Evolutionary conservation across 2,797 vertebrate genomes (phyloP), one percentile per base, ranked within the genome.

Genomic region (Notamacropus eugenii): DNA sequence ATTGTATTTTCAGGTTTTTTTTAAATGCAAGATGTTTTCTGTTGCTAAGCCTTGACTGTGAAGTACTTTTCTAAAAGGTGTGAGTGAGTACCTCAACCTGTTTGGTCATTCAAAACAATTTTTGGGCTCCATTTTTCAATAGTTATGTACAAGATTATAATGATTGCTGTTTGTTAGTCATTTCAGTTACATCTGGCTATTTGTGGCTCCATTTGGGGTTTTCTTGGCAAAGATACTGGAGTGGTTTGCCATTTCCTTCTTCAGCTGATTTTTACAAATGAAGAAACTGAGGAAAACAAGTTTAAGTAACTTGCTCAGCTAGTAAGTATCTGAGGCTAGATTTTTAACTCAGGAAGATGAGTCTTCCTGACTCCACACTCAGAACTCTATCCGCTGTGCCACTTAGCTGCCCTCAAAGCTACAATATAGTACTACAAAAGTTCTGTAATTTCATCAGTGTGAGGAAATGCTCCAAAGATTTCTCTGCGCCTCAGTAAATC

Each of bases 1-100:
- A 93, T 67, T 50, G 1, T 40, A 29, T 27, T 56, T 95, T 16
- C 82, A 50, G 13, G 93, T 93, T 94, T 90, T 93, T 90, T 82
- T 67, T 40, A 22, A 90, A 50, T 90, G 8, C 12, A 55, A 22
- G 55, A 40, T 1, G 54, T 91, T 95, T 96, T 67, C 27, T 93
- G 0, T 74, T 91, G 24, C 90, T 92, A 55, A 34, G 57, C 34
- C 29, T 58, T 10, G 50, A 82, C 50, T 95, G 34, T 19, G 62
- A 67, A 54, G 29, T 54, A 40, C 54, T 31, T 67, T 95, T 93
- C 46, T 54, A 87, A 90, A 93, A 95, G 91, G 55, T 46, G 24
- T 29, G 56, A 0, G 28, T 29, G 56, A 0, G 0, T 52, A 34
- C 2, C 46, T 52, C 12, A 94, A 13, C 3, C 28, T 54, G 11